Conservation (phyloP, 1,140 invertebrate genomes). For the Linepithema humile region DNA sequence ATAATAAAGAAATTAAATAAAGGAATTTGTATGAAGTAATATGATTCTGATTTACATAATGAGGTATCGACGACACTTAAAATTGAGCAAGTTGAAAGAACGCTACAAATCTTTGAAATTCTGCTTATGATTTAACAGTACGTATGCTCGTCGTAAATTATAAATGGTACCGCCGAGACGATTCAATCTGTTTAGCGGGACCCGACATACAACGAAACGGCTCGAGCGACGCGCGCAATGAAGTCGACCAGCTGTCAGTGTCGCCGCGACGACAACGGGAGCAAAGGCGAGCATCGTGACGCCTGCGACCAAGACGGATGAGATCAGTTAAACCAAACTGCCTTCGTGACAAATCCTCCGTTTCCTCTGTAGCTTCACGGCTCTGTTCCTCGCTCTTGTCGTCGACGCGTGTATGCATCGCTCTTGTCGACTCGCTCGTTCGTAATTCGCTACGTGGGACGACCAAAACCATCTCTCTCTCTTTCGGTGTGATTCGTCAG, state of each 20-base stretch:
- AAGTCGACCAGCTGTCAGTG: slow-evolving; percentile 26
- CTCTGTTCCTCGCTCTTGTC: slow-evolving; percentile 25
- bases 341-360: slow-evolving; percentile 83
- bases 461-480: slow-evolving; percentile 13
- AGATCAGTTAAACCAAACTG: slow-evolving; percentile 84
- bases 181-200: slow-evolving; percentile 54
- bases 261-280: slow-evolving; percentile 58
- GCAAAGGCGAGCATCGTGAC: slow-evolving; percentile 67
- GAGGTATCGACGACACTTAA: neutral
- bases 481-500: slow-evolving; percentile 52
- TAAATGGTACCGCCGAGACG: slow-evolving; percentile 48
- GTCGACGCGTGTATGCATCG: slow-evolving; percentile 42
- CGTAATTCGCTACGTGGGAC: slow-evolving; percentile 36
- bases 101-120: neutral
- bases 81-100: neutral
- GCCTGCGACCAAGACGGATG: slow-evolving; percentile 81
- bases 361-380: slow-evolving; percentile 78
- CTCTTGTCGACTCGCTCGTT: slow-evolving; percentile 38
- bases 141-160: slow-evolving; percentile 9
- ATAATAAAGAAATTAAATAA: too few species aligned
- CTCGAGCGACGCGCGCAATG: slow-evolving; percentile 42
- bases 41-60: neutral
- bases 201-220: slow-evolving; percentile 16
- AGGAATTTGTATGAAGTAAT: neutral
- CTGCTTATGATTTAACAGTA: neutral